phyloP scores from a whole-genome alignment of 2,888 invertebrate genomes.

The Tetrapedia diversipes region DNA sequence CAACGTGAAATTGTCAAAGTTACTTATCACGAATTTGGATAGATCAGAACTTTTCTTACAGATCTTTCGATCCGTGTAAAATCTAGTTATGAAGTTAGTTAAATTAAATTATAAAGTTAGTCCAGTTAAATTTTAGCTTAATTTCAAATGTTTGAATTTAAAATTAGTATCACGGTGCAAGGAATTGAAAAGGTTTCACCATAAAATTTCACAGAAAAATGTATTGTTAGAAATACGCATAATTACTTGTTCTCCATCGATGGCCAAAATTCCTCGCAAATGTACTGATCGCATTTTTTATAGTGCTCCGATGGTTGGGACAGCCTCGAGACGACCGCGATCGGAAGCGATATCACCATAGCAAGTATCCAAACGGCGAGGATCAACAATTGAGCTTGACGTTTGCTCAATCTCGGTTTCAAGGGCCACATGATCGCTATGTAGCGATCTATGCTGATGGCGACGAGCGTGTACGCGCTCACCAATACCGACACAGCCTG shows the following conservation, averaged over 20 bases:
- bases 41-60: too few relatives aligned
- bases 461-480: constrained; percentile 95
- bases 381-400: constrained; percentile 88
- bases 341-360: constrained; percentile 91
- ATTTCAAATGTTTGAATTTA: too few relatives aligned
- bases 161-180: too few relatives aligned
- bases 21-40: too few relatives aligned
- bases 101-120: too few relatives aligned
- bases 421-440: constrained; percentile 95
- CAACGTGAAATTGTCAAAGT: too few relatives aligned
- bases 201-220: too few relatives aligned
- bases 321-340: constrained; percentile 89
- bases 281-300: constrained; percentile 87
- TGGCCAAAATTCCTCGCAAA: constrained; percentile 89
- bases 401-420: constrained; percentile 90
- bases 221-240: too few relatives aligned
- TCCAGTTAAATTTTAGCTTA: not conserved
- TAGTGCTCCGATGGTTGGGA: constrained; percentile 87
- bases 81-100: too few relatives aligned
- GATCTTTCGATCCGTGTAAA: too few relatives aligned
- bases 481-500: constrained; percentile 90
- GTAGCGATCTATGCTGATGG: constrained; percentile 95
- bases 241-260: constrained; percentile 84
- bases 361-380: constrained; percentile 90
- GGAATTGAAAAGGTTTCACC: too few relatives aligned